Percentiles rank a stretch among this genome's conserved stretches.
Conservation (phyloP, 1,140 invertebrate species). For the Diachasmimorpha longicaudata region DNA sequence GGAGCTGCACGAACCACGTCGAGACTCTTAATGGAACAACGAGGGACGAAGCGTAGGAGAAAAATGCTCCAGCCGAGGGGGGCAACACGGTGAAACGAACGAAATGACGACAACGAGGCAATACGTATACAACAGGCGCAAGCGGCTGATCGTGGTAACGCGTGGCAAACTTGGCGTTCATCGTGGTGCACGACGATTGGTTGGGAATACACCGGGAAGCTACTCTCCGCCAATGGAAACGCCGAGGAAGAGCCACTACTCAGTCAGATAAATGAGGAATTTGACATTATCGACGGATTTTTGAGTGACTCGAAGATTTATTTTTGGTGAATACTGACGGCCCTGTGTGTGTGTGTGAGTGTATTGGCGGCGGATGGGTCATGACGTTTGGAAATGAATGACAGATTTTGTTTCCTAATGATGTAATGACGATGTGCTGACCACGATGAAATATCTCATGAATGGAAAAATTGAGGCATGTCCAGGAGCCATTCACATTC, state of each 20-base stretch:
- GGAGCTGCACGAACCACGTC: background rate
- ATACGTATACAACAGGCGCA: slow-evolving; percentile 25
- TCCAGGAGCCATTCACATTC: too few species aligned
- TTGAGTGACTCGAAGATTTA: background rate
- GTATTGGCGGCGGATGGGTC: too few species aligned
- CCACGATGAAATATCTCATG: too few species aligned
- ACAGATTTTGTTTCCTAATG: too few species aligned
- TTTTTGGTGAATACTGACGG: too few species aligned
- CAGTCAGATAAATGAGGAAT: background rate
- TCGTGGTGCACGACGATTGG: slow-evolving; percentile 63
- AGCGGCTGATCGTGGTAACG: slow-evolving; percentile 39
- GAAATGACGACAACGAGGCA: slow-evolving; percentile 21
- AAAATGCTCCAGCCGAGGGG: background rate
- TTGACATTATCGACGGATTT: background rate
- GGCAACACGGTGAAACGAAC: slow-evolving; percentile 7
- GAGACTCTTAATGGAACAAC: background rate
- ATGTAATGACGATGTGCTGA: too few species aligned
- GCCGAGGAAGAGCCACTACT: background rate
- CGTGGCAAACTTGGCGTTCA: slow-evolving; percentile 47
- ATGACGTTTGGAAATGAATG: too few species aligned
- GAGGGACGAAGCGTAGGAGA: slow-evolving; percentile 1
- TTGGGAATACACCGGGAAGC: background rate
- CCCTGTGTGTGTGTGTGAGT: too few species aligned
- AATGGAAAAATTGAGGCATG: too few species aligned
- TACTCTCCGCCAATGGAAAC: background rate